Evolutionary conservation across 2,797 vertebrate species (phyloP), one percentile per base, ranked within the genome.

Genomic region (Anableps anableps): DNA sequence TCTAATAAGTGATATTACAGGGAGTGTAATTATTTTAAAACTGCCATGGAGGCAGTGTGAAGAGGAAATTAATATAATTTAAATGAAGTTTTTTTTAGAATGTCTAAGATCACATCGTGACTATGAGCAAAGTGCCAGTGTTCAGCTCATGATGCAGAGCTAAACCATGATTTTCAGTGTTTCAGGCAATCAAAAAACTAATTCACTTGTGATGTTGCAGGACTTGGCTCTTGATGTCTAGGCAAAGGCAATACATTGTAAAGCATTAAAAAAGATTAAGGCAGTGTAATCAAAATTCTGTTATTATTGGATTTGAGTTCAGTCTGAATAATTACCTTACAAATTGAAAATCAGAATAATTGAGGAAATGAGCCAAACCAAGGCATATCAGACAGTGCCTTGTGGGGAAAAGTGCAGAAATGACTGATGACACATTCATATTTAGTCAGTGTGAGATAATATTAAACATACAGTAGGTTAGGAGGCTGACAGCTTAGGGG

Each of bases 151-250:
- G 21, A 38, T 38, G 62, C 62, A 38, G 8, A 66, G 34, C 19
- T n/a, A 6, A 43, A 14, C 16, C 68, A 17, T 77, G 80, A 89
- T 66, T 82, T 87, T 83, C 8, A 50, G 82, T 47, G 72, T 87
- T 81, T 84, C 84, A 74, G 48, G 3, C 19, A 38, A 81, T 74
- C 66, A 76, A 87, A 81, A 81, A 81, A 86, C 36, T 48, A 73
- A 86, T 88, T 75, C 5, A 81, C 81, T 19, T 45, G n/a, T 4
- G 34, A 29, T 4, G 1, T 34, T 41, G 45, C 71, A 64, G 53
- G 51, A 72, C 21, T 86, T 72, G 75, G 62, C 68, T 36, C n/a
- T 36, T 53, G 50, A 55, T 34, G 71, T 72, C 60, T 29, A 11
- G 47, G 58, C 45, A 80, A 83, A 81, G 55, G 41, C 21, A 4